These are phyloP conservation scores for Girardia tigrina DNA, from an alignment of 2,888 invertebrate genomes.

Conservation along the genomic window DNA sequence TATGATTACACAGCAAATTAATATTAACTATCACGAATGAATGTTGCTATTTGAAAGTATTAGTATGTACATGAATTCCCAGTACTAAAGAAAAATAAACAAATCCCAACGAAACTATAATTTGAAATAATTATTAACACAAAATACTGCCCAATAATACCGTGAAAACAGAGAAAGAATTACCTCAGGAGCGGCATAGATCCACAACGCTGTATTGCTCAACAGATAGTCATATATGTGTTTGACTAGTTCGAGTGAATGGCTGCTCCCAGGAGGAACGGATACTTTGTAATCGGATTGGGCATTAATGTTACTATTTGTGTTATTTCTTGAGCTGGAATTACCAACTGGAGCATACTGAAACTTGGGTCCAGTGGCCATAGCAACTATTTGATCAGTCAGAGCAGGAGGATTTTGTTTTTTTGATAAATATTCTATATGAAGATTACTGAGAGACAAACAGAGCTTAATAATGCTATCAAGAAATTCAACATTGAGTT, in stretches of 20 bases:
- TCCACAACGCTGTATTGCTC: slow-evolving; percentile 98
- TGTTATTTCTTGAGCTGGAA: neutral
- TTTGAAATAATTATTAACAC: too few species aligned
- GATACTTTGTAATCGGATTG: neutral
- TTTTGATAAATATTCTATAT: neutral
- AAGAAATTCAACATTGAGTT: slow-evolving; percentile 6
- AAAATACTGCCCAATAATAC: too few species aligned
- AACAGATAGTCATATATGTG: slow-evolving; percentile 96
- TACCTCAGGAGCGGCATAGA: slow-evolving; percentile 86
- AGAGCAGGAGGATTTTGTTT: neutral
- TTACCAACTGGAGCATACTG: neutral
- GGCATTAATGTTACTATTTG: neutral
- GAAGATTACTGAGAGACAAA: neutral
- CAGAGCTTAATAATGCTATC: neutral
- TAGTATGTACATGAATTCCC: too few species aligned
- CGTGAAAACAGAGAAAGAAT: slow-evolving; percentile 35
- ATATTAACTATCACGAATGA: too few species aligned
- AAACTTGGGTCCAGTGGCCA: slow-evolving; percentile 13
- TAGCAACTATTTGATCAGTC: neutral
- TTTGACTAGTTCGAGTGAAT: slow-evolving; percentile 46
- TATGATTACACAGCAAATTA: too few species aligned
- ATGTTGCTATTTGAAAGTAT: too few species aligned
- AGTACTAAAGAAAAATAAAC: too few species aligned
- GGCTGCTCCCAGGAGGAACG: neutral
- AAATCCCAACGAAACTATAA: too few species aligned